phyloP scores from a whole-genome alignment of 2,797 vertebrate genomes.

The Hyperoplus lanceolatus region DNA sequence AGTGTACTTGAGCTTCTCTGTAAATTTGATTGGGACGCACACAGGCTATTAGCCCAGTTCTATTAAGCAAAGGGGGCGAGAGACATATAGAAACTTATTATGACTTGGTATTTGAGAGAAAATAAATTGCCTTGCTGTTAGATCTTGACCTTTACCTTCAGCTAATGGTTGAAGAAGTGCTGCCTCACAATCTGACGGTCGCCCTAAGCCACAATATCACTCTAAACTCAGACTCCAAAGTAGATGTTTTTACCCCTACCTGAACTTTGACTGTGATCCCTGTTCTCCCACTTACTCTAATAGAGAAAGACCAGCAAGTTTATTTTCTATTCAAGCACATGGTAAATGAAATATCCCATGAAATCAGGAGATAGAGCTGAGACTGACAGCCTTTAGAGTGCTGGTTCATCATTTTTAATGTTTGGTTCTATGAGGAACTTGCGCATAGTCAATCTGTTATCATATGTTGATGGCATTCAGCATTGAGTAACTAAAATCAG shows the following conservation, averaged over 20 bases:
- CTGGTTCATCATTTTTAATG: no score
- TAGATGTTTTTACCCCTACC: conserved; percentile 4
- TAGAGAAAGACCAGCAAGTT: neutral
- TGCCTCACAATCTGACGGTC: conserved; percentile 33
- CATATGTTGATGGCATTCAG: no score
- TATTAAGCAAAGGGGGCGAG: conserved; percentile 26
- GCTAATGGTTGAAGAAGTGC: conserved; percentile 47
- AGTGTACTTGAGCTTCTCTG: conserved; percentile 35
- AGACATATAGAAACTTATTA: conserved; percentile 46
- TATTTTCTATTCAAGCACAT: neutral
- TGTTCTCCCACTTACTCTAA: neutral
- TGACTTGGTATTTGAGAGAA: conserved; percentile 59
- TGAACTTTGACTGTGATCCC: conserved; percentile 8
- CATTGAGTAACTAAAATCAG: no score
- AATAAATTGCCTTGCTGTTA: conserved; percentile 59
- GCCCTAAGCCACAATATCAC: conserved; percentile 28
- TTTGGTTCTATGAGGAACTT: no score
- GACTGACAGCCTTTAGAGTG: no score
- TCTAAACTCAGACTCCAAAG: conserved; percentile 29
- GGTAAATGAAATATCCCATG: neutral
- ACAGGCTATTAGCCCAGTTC: conserved; percentile 15
- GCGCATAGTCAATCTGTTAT: no score
- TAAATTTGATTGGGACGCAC: conserved; percentile 36
- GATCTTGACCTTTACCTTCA: conserved; percentile 66
- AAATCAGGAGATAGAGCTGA: neutral